Evolutionary conservation across 1,140 invertebrate species (phyloP), one percentile per base, ranked within the genome.

Genomic region (Lasioglossum baleicum): DNA sequence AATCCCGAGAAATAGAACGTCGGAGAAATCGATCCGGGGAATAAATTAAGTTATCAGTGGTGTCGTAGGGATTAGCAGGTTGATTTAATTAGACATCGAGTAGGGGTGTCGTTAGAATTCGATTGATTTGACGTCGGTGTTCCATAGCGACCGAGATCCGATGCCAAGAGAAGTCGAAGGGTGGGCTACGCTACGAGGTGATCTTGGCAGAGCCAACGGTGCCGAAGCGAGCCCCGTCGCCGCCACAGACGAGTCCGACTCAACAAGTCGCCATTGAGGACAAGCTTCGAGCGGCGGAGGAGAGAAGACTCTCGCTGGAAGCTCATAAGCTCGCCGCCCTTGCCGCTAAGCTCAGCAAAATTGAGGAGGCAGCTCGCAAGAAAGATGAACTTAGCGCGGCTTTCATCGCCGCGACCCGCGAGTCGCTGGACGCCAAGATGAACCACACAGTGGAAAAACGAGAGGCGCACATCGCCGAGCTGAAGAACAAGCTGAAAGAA

Each of bases 161-260:
- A 89, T 97, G 96, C 94, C 96, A 97, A 92, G 97, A 98, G 93
- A 96, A 97, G 92, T 96, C 96, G 26, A 96, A 97, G 90, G 97
- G 98, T 58, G 97, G 98, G 48, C 91, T 98, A 64, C 96, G 97
- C 87, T 99, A 98, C 94, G 98, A 99, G 93, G 97, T 98, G 86
- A 98, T 99, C 88, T 93, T 99, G 83, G 97, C 97, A 64, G 97
- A 98, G 88, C 97, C 98, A 22, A 94, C 95, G 53, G 94, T 93
- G 63, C 94, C 95, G 8, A 96, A 96, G 88, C 94, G 95, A 82
- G 94, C 95, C 13, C 93, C 95, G 31, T 95, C 95, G 5, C 95
- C 96, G 15, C 86, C 85, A 11, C 90, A 90, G 40, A 80, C 81
- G 22, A 92, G 91, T 8, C 91, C 93, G 2, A 91, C 92, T 77